Evolutionary conservation across 2,113 vertebrate genomes (phyloP), one percentile per base, ranked within the genome.

Genomic region (Sapayoa aenigma): DNA sequence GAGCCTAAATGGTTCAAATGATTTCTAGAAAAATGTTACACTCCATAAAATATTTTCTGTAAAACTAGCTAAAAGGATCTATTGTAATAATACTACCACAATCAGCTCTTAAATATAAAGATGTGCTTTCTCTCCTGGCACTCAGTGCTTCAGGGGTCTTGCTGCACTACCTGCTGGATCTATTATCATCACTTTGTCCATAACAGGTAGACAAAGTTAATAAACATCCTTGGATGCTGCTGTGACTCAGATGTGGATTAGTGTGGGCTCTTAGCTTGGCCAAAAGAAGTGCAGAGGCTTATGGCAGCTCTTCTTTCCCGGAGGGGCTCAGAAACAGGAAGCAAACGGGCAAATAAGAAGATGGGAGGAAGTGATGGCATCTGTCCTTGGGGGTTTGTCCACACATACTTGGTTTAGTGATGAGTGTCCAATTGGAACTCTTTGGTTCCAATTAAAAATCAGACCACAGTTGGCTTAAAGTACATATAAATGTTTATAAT

Each of bases 21-120:
- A 42, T 84, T 87, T 76, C 25, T 65, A 67, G 53, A 92, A 42
- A 69, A 79, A 25, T 13, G 24, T 55, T 62, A 9, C 1, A 14
- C n/a, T 85, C 21, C 21, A 21, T 22, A 23, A 69, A 39, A 16
- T 42, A 35, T 62, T 82, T 73, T 62, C 30, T 76, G 60, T 60
- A 33, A 69, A 85, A 15, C 9, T 18, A 79, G 5, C 4, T 78
- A 27, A 74, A 52, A 47, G 2, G 69, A 33, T 50, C 63, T 80
- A 2, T 58, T 50, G 4, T 16, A 78, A 87, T 9, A 62, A 22
- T 15, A 22, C 3, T 15, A 31, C 14, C 25, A 58, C 5, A 33
- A 7, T 31, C 17, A 55, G 6, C 22, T 41, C 19, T 59, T 31
- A 35, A 9, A 7, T 18, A 0, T 2, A n/a, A 49, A 4, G 6